Base-by-base conservation (phyloP, 2,888 invertebrate genomes). In the Drepana falcataria region DNA sequence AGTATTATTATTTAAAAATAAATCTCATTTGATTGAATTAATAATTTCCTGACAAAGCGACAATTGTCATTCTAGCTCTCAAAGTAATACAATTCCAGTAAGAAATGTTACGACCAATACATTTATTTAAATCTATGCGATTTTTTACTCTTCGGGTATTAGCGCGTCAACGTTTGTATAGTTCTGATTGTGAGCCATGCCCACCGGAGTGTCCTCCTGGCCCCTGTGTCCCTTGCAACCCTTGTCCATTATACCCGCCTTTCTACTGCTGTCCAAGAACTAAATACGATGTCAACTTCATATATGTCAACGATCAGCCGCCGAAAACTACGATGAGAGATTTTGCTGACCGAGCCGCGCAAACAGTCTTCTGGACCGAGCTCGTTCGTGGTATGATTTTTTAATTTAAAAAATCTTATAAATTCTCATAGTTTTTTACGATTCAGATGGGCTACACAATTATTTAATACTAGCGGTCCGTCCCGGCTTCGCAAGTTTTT, bases 351-450 rank as follows among this genome's bases (percentile, higher is more conserved):
- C 90, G 95, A 56, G 94, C 95, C 1, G 93, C 95, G 0, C 91
- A 92, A 52, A 92, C 89, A 0, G 78, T 95, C 54, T 96, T 97
- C 79, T 91, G 94, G 78, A 93, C 94, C 0, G 98, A 98, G 86
- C 68, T 98, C 5, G 57, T 93, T 1, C 93, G 96, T 84, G 98
- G 97, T 66, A 58, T 53, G 62, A 53, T 48, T 48, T 54, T 44
- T 33, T 34, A 9, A 9, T 9, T 48, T 33, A 48, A 5, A n/a
- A 48, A 9, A 5, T 33, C 21, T 21, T 21, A 21, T 21, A 21
- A 21, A 21, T 21, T 21, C 21, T 21, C 21, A 21, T 21, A 21
- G 21, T 21, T 21, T 21, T 21, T 21, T 21, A 21, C 21, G 0
- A 21, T 21, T 21, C 21, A 21, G 21, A 21, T 21, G 21, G 21